Evolutionary conservation across 1,140 invertebrate genomes (phyloP).

Genomic region (Drosophila rufa): DNA sequence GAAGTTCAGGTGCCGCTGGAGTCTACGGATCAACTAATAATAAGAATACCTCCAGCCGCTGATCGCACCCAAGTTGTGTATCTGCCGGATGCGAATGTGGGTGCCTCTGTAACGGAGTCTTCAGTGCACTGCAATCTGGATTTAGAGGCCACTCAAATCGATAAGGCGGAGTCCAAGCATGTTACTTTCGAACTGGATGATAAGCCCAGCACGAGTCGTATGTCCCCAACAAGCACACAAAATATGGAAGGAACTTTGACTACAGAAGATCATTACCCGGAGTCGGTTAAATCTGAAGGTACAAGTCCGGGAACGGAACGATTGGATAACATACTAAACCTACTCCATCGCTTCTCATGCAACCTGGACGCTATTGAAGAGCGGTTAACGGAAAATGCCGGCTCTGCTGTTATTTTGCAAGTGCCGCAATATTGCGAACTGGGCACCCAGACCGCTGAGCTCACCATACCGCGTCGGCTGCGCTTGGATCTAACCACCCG

Average conservation of each 20-base stretch:
- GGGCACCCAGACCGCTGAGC: conserved; percentile 54
- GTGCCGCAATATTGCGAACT: conserved; percentile 28
- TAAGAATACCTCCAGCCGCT: background rate
- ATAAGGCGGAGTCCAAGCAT: background rate
- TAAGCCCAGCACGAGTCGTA: conserved; percentile 11
- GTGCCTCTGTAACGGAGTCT: conserved; percentile 55
- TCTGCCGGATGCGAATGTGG: conserved; percentile 56
- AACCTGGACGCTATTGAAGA: conserved; percentile 55
- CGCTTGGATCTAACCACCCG: conserved; percentile 13
- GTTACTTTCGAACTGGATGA: conserved; percentile 13
- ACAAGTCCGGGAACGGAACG: conserved; percentile 3
- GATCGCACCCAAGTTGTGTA: conserved; percentile 30
- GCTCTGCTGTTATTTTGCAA: conserved; percentile 12
- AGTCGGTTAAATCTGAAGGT: background rate
- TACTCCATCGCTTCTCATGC: conserved; percentile 53
- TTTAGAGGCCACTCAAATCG: background rate
- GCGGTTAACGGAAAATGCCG: background rate
- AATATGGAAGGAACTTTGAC: conserved; percentile 3
- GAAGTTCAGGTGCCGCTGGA: background rate
- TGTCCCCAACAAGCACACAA: background rate
- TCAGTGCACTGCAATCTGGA: background rate
- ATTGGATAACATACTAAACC: conserved; percentile 42
- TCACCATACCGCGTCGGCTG: background rate
- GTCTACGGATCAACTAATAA: background rate
- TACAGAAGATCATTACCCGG: background rate